Conservation (phyloP, 2,113 vertebrate genomes). For the Puffinus mauretanicus region DNA sequence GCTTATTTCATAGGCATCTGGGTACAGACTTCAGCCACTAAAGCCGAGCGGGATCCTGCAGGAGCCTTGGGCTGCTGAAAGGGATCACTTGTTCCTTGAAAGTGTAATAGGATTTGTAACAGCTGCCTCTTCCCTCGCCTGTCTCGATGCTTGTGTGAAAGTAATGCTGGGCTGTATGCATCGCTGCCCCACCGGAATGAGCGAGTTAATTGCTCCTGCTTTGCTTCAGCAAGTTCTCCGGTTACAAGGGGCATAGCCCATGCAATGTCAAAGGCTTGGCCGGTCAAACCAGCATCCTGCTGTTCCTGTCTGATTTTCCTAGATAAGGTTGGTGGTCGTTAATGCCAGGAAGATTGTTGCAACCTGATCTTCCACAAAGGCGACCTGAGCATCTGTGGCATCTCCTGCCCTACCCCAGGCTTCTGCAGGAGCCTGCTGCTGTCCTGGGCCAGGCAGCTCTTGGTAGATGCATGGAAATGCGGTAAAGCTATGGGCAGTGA, state of each 20-base stretch:
- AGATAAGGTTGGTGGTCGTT: neutral
- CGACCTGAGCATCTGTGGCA: neutral
- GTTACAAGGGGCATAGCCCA: rapidly evolving
- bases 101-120: neutral
- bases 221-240: too few species aligned
- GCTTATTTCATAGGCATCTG: neutral
- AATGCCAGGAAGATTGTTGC: neutral
- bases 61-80: neutral
- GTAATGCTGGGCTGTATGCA: rapidly evolving
- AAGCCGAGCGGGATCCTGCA: neutral
- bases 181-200: neutral
- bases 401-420: neutral
- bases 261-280: rapidly evolving
- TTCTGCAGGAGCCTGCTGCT: neutral
- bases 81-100: neutral
- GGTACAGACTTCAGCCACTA: neutral
- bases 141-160: neutral
- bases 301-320: too few species aligned
- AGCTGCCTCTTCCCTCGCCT: neutral
- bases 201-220: neutral
- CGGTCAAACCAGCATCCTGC: neutral
- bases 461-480: rapidly evolving
- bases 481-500: rapidly evolving
- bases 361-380: neutral
- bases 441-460: neutral